These are phyloP conservation scores for Druon quercuslanigerum DNA, from an alignment of 1,140 invertebrate genomes.

Conservation along the genomic window DNA sequence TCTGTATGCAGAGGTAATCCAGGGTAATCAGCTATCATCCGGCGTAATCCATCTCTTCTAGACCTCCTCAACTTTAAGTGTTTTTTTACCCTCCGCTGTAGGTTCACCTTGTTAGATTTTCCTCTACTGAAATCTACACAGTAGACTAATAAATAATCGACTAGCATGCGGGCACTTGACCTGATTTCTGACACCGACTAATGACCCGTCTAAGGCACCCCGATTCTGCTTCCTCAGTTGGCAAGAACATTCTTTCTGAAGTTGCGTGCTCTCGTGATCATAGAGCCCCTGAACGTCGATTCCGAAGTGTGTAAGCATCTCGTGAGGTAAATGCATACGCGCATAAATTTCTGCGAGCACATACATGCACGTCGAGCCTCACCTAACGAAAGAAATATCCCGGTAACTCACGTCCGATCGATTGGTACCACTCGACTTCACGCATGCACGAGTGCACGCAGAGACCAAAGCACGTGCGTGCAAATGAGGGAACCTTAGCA, in stretches of 20 bases:
- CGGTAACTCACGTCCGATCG: neutral
- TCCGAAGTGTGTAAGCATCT: neutral
- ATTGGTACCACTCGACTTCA: too few species aligned
- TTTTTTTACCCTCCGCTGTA: too few species aligned
- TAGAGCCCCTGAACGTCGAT: slow-evolving; percentile 3
- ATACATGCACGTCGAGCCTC: neutral
- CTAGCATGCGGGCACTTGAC: slow-evolving; percentile 17
- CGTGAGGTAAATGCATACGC: slow-evolving; percentile 1
- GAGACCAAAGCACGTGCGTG: too few species aligned
- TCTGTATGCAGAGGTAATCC: too few species aligned
- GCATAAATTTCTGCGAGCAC: slow-evolving; percentile 29
- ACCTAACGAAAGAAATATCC: slow-evolving; percentile 15
- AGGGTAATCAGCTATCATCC: too few species aligned
- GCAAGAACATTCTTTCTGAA: neutral
- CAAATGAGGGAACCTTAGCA: too few species aligned
- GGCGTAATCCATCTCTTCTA: too few species aligned
- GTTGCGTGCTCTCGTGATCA: slow-evolving; percentile 4
- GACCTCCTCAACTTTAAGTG: too few species aligned
- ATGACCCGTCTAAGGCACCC: slow-evolving; percentile 14
- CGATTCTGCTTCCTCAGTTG: neutral
- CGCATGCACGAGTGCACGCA: too few species aligned
- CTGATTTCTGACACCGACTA: slow-evolving; percentile 17
- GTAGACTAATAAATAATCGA: neutral
- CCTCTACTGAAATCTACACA: too few species aligned
- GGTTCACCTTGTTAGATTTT: too few species aligned